Evolutionary conservation across 1,140 invertebrate species (phyloP).

Genomic region (Stegodyphus dumicola): DNA sequence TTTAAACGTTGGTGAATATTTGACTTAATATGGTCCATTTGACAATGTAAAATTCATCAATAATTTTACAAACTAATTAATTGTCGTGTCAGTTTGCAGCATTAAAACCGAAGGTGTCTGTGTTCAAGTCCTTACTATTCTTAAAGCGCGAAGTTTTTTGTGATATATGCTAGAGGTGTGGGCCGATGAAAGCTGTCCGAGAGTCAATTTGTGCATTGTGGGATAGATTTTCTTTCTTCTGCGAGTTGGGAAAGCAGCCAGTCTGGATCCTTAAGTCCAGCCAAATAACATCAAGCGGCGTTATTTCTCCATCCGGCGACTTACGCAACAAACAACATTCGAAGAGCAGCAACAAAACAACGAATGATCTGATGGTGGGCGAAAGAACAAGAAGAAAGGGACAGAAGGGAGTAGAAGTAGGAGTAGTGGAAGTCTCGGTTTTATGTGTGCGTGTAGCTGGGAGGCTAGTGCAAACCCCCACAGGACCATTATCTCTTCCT

Average conservation of each 20-base stretch:
- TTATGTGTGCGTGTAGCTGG: conserved; percentile 36
- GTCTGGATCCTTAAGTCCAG: background rate
- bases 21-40: too few relatives aligned
- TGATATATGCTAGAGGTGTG: too few relatives aligned
- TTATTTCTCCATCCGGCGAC: conserved; percentile 21
- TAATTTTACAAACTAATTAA: too few relatives aligned
- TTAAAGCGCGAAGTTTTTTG: too few relatives aligned
- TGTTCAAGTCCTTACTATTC: too few relatives aligned
- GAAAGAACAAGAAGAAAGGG: conserved; percentile 12
- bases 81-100: too few relatives aligned
- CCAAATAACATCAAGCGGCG: conserved; percentile 31
- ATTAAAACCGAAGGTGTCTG: too few relatives aligned
- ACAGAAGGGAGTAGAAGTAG: conserved; percentile 7
- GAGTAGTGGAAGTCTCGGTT: conserved; percentile 25
- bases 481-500: conserved; percentile 50
- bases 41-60: too few relatives aligned
- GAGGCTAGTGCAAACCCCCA: conserved; percentile 7
- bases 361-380: background rate
- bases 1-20: too few relatives aligned
- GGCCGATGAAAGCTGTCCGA: too few relatives aligned
- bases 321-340: conserved; percentile 31
- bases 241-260: background rate
- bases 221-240: background rate
- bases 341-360: conserved; percentile 14
- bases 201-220: too few relatives aligned